Evolutionary conservation across 2,113 vertebrate species (phyloP).

Genomic region (Clupea harengus): DNA sequence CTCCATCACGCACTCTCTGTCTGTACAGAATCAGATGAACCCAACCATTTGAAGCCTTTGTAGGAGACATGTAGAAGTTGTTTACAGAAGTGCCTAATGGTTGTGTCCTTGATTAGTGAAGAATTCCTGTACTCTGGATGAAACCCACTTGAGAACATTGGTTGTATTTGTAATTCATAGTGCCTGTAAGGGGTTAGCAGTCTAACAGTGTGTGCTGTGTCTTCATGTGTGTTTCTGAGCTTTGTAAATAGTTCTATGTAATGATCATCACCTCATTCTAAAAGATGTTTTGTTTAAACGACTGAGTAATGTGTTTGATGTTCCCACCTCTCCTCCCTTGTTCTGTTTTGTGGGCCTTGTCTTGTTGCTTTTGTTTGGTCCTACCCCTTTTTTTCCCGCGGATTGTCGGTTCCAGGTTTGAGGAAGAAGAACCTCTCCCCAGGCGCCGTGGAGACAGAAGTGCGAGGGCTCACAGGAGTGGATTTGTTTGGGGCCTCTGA

Average conservation of each 20-base stretch:
- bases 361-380: slow-evolving; percentile 59
- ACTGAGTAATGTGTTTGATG: slow-evolving; percentile 19
- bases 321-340: slow-evolving; percentile 26
- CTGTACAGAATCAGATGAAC: slow-evolving; percentile 14
- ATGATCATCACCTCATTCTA: background rate
- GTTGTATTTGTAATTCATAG: slow-evolving; percentile 53
- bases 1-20: background rate
- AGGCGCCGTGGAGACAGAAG: slow-evolving; percentile 88
- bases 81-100: background rate
- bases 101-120: background rate
- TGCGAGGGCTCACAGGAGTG: slow-evolving; percentile 88
- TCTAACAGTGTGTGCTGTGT: slow-evolving; percentile 48
- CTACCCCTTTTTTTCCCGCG: slow-evolving; percentile 44
- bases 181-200: slow-evolving; percentile 55
- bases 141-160: slow-evolving; percentile 14
- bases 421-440: slow-evolving; percentile 97
- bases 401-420: slow-evolving; percentile 78
- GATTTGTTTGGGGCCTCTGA: slow-evolving; percentile 93
- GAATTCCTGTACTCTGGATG: background rate
- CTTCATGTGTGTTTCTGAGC: background rate
- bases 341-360: slow-evolving; percentile 37
- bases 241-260: background rate
- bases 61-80: background rate
- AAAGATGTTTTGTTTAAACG: background rate
- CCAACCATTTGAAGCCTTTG: background rate